A percentile compares a stretch with the other conserved stretches of the same genome.
Evolutionary conservation across 2,888 invertebrate species (phyloP).

Genomic region (Caenorhabditis wallacei): DNA sequence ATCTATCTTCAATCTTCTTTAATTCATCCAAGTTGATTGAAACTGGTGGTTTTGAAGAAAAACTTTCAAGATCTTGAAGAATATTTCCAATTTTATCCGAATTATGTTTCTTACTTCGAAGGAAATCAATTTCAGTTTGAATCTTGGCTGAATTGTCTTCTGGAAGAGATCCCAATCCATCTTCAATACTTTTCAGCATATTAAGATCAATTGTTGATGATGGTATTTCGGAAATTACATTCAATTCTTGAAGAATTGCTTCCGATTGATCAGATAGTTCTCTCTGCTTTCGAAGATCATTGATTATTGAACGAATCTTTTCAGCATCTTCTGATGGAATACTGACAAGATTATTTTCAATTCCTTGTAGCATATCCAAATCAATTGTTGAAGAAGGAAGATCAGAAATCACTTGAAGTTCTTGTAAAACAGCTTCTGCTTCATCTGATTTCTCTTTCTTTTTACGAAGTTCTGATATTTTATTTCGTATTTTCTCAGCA

Average conservation of each 20-base stretch:
- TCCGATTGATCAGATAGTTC: constrained; percentile 16
- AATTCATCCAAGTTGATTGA: constrained; percentile 25
- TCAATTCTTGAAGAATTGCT: constrained; percentile 33
- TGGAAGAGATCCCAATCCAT: constrained; percentile 18
- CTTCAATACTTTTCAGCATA: constrained; percentile 43
- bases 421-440: constrained; percentile 36
- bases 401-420: constrained; percentile 34
- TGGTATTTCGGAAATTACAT: constrained; percentile 34
- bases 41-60: constrained; percentile 28
- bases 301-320: constrained; percentile 18
- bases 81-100: constrained; percentile 11
- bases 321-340: constrained; percentile 42
- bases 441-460: constrained; percentile 14
- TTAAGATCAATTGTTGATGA: constrained; percentile 47
- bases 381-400: constrained; percentile 39
- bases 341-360: constrained; percentile 23
- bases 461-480: constrained; percentile 28
- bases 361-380: constrained; percentile 28
- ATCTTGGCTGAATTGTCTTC: constrained; percentile 9
- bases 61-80: constrained; percentile 9
- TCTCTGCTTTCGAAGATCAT: constrained; percentile 16
- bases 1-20: constrained; percentile 30
- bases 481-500: constrained; percentile 6
- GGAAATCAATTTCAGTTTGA: constrained; percentile 34
- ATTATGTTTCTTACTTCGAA: constrained; percentile 29